Conservation (phyloP, 2,888 invertebrate species). For the Teleiodes luculella region DNA sequence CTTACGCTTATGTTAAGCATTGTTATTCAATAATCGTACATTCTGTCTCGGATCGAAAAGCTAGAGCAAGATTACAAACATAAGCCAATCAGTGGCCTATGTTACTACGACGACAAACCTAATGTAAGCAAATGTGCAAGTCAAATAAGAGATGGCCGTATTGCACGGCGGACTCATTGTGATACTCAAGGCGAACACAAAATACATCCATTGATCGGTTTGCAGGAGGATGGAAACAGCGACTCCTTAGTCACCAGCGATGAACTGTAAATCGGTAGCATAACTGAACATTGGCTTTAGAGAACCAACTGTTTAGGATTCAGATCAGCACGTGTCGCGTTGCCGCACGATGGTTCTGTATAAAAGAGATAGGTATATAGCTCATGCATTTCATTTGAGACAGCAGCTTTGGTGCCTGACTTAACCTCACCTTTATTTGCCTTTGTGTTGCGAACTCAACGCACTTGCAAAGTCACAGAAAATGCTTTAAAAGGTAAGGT, state of each 20-base stretch:
- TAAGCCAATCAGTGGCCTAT: conserved; percentile 7
- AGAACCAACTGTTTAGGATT: conserved; percentile 43
- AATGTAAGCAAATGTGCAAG: conserved; percentile 23
- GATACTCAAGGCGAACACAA: background rate
- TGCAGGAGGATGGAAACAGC: too few species aligned
- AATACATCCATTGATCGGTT: background rate
- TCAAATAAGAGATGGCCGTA: conserved; percentile 34
- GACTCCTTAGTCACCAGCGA: background rate
- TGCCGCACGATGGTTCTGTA: conserved; percentile 15
- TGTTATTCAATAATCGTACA: too few species aligned
- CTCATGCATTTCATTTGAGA: background rate
- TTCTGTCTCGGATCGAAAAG: background rate
- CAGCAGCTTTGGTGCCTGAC: too few species aligned
- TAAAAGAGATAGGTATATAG: background rate
- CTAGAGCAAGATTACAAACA: background rate
- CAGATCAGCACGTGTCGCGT: conserved; percentile 23
- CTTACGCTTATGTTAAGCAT: too few species aligned
- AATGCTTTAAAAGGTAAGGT: too few species aligned
- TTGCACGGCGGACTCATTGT: conserved; percentile 23
- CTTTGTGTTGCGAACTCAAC: too few species aligned
- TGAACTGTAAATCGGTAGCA: conserved; percentile 19
- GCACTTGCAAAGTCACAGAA: too few species aligned
- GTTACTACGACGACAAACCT: conserved; percentile 25
- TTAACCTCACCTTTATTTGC: too few species aligned
- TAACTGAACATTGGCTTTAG: conserved; percentile 18